Evolutionary conservation across 2,888 invertebrate genomes (phyloP).

Genomic region (Eilema caniola): DNA sequence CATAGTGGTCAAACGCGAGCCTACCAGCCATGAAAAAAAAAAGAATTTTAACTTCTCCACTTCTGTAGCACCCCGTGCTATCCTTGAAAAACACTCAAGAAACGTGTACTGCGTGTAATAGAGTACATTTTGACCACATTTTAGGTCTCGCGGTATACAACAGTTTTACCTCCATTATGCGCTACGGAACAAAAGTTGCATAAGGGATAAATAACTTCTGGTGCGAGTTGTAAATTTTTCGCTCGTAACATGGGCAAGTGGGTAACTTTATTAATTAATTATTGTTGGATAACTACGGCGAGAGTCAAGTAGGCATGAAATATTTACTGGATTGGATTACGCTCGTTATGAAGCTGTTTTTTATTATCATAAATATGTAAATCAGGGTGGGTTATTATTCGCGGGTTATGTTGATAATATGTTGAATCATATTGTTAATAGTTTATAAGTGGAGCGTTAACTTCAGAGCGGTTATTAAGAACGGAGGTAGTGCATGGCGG

Average conservation of each 20-base stretch:
- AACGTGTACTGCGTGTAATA: too few species aligned
- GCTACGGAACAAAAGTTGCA: constrained; percentile 18
- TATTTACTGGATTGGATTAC: constrained; percentile 28
- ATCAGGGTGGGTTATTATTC: not conserved
- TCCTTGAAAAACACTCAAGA: too few species aligned
- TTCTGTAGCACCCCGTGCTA: too few species aligned
- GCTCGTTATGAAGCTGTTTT: constrained; percentile 11
- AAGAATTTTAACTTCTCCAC: too few species aligned
- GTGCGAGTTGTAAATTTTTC: constrained; percentile 31
- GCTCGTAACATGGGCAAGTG: constrained; percentile 38
- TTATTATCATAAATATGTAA: constrained; percentile 9
- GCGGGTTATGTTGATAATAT: not conserved
- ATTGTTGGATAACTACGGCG: constrained; percentile 48
- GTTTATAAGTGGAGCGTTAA: constrained; percentile 2
- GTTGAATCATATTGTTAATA: not conserved
- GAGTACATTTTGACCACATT: too few species aligned
- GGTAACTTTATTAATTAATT: constrained; percentile 46
- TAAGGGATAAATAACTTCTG: constrained; percentile 12
- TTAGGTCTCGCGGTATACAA: too few species aligned
- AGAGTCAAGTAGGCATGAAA: constrained; percentile 37
- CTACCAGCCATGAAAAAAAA: too few species aligned
- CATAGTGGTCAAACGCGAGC: too few species aligned
- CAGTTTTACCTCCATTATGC: constrained; percentile 11
- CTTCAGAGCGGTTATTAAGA: not conserved
- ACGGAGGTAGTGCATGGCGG: not conserved